Evolutionary conservation across 2,888 invertebrate genomes (phyloP), one percentile per base, ranked within the genome.

Genomic region (Drosophila meridiana): DNA sequence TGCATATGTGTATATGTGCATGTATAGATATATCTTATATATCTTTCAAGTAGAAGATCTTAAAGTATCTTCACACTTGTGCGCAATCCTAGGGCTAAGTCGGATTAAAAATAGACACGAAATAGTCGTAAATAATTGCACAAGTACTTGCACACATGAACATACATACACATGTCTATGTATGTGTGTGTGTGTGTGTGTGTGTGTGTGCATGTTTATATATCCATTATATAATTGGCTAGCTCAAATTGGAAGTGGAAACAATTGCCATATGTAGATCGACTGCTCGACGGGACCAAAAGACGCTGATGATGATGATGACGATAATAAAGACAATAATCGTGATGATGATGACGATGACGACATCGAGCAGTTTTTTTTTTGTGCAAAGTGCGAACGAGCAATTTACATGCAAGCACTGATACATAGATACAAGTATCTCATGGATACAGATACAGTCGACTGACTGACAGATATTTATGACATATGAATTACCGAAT

Each of bases 401-500:
- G 74, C 73, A 79, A 79, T 81, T 78, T 80, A 79, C 80, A 79
- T 78, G 69, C 71, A 71, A 65, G 65, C 26, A 61, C 20, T 20
- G 47, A 73, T 34, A 74, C 38, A 26, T 11, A 55, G 55, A 55
- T 9, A 67, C 34, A 63, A 67, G 47, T 60, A n/a, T 60, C 40
- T 65, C 67, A 73, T 70, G 59, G 64, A 75, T 61, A 65, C 60
- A 67, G 42, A 65, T 55, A 58, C 55, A 67, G 61, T 28, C 55
- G 69, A 68, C 32, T 59, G 83, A 79, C 74, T 81, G 87, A 83
- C 82, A 77, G 83, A 85, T 80, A 80, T 85, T 88, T 85, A 85
- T 85, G 85, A 88, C 89, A 85, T 83, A 86, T 88, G 84, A 85
- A 87, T 83, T 87, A 83, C 84, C 76, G 78, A 69, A 73, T 71